These are phyloP conservation scores for Sthenelais limicola DNA, from an alignment of 2,888 invertebrate genomes.

Conservation along the genomic window DNA sequence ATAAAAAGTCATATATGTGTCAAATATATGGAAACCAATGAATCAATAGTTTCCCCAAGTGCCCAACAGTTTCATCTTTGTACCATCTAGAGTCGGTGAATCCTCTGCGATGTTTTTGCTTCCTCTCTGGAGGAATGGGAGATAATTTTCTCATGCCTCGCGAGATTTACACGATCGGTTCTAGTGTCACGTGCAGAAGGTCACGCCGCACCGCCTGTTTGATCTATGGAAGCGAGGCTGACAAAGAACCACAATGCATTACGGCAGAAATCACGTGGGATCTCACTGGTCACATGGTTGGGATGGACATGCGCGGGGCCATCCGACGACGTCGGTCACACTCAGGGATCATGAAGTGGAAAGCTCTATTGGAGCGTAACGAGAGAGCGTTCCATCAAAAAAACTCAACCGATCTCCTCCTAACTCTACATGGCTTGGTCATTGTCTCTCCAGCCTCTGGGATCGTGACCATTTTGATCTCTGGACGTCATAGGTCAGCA, in stretches of 20 bases:
- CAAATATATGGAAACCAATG: no score
- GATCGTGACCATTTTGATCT: no score
- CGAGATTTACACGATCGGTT: background rate
- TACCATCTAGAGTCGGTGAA: no score
- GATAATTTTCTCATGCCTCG: constrained; percentile 32
- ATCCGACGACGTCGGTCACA: constrained; percentile 23
- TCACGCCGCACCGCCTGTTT: constrained; percentile 29
- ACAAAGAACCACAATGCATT: constrained; percentile 15
- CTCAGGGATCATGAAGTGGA: constrained; percentile 18
- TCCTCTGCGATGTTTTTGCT: no score
- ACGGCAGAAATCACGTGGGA: constrained; percentile 28
- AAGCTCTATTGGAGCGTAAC: background rate
- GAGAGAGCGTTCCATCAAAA: constrained; percentile 6
- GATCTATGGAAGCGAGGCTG: constrained; percentile 19
- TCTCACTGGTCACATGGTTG: constrained; percentile 30
- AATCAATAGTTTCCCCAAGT: no score
- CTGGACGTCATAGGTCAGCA: no score
- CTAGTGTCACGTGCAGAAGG: constrained; percentile 30
- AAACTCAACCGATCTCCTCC: no score
- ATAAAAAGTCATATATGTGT: no score
- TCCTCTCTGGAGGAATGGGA: no score
- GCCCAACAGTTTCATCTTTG: no score
- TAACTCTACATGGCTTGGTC: no score
- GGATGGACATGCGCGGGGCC: constrained; percentile 35
- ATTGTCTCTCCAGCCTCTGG: no score